phyloP scores from a whole-genome alignment of 2,888 invertebrate species.

The Dione vanillae region DNA sequence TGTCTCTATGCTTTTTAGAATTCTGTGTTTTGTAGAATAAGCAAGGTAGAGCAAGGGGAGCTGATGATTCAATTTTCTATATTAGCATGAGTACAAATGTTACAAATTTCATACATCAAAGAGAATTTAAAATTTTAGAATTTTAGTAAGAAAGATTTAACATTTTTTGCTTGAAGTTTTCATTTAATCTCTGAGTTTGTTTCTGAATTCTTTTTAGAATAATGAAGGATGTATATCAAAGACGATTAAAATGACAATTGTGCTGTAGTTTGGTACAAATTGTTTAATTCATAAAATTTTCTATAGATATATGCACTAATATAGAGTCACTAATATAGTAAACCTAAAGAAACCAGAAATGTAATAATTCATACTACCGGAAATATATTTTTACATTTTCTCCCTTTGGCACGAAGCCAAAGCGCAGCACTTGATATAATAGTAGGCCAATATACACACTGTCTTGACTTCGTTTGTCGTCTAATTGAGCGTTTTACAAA shows the following conservation, averaged over 20 bases:
- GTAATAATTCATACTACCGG: too few relatives aligned
- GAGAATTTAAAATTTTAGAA: neutral
- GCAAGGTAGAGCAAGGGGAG: too few relatives aligned
- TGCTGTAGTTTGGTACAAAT: slow-evolving; percentile 2
- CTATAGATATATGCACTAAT: too few relatives aligned
- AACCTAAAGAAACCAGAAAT: too few relatives aligned
- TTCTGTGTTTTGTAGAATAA: too few relatives aligned
- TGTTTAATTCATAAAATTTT: neutral
- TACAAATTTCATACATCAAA: neutral
- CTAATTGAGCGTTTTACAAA: slow-evolving; percentile 12
- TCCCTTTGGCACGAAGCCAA: too few relatives aligned
- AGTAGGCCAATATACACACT: neutral
- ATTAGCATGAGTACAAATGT: neutral
- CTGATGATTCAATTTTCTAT: neutral
- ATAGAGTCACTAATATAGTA: too few relatives aligned
- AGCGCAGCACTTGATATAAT: too few relatives aligned
- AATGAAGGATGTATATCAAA: slow-evolving; percentile 16
- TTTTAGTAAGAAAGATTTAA: neutral
- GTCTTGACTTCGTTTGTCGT: neutral
- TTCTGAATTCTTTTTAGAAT: slow-evolving; percentile 3
- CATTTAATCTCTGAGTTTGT: slow-evolving; percentile 1
- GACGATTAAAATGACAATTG: slow-evolving; percentile 1
- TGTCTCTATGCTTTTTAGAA: too few relatives aligned
- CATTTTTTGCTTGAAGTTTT: neutral
- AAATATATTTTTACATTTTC: too few relatives aligned